Conservation (phyloP, 2,797 vertebrate genomes). For the Tokudaia tokunoshimensis region DNA sequence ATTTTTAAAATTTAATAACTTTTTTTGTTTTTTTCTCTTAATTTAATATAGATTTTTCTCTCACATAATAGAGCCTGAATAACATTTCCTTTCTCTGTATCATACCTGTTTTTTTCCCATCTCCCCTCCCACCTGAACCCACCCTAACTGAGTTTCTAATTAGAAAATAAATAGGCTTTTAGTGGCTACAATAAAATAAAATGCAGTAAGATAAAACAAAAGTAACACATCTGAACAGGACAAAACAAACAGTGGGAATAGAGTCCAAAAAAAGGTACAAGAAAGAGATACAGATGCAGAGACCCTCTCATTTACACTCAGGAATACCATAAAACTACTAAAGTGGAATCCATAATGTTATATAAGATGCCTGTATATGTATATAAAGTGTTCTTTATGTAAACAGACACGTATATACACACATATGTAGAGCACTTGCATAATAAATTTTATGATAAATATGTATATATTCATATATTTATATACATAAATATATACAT, state of each 20-base stretch:
- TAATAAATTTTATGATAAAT: no score
- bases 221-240: neutral
- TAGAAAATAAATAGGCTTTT: neutral
- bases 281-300: neutral
- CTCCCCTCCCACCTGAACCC: neutral
- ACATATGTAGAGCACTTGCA: no score
- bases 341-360: neutral
- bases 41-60: neutral
- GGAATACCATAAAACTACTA: neutral
- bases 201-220: neutral
- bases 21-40: neutral
- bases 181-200: neutral
- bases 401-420: no score
- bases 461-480: no score
- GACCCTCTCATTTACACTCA: neutral
- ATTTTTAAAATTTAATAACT: neutral
- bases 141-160: neutral
- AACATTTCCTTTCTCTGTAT: neutral
- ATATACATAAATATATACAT: no score
- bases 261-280: neutral
- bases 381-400: no score
- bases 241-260: neutral
- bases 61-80: neutral
- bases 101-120: neutral
- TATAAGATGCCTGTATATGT: neutral